Percentiles rank a stretch among this genome's conserved stretches.
Conservation (phyloP, 2,113 vertebrate genomes). For the Mus musculus region DNA sequence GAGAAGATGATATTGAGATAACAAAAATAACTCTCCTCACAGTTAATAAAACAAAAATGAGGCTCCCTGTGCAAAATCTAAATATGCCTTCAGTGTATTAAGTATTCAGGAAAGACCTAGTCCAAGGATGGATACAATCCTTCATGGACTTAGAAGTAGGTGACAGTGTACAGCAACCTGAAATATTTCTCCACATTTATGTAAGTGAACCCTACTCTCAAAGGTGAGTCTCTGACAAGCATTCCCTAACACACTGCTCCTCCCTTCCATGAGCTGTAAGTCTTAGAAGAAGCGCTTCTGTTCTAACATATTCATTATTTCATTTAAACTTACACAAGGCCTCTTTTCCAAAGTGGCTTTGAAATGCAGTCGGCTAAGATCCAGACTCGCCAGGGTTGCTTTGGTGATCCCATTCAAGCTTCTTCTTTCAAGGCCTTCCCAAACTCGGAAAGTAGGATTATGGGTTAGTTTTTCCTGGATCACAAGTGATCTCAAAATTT, state of each 20-base stretch:
- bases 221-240: background rate
- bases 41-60: conserved; percentile 79
- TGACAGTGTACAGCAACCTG: conserved; percentile 38
- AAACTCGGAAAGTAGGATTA: background rate
- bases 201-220: background rate
- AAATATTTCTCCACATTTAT: background rate
- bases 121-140: background rate
- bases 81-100: conserved; percentile 32
- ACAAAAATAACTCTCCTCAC: conserved; percentile 71
- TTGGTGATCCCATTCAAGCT: background rate
- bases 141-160: background rate
- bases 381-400: background rate
- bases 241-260: background rate
- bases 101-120: conserved; percentile 43
- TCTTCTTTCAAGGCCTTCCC: conserved; percentile 21
- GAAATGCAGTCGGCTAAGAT: background rate
- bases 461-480: conserved; percentile 21
- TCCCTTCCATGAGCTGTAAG: background rate
- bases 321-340: background rate
- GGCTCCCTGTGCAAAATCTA: conserved; percentile 47
- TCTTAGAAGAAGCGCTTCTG: background rate
- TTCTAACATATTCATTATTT: background rate
- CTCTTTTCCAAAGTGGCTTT: conserved; percentile 31
- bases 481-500: conserved; percentile 49
- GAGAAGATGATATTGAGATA: conserved; percentile 52